Evolutionary conservation across 2,113 vertebrate species (phyloP).

Genomic region (Odontesthes bonariensis): DNA sequence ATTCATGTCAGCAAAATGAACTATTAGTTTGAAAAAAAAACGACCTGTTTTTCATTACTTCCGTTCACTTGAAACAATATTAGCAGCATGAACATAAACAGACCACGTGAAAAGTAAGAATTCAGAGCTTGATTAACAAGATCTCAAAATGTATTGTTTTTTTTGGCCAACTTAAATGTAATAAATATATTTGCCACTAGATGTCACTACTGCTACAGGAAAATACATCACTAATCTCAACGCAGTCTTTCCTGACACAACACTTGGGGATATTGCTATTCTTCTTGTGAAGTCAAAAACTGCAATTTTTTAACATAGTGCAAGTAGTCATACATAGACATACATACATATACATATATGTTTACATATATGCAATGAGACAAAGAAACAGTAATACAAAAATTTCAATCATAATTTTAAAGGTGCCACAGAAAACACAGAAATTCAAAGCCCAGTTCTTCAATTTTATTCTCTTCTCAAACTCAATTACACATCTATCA

Average conservation of each 20-base stretch:
- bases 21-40: neutral
- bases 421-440: neutral
- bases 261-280: neutral
- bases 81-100: neutral
- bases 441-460: neutral
- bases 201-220: constrained; percentile 64
- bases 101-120: neutral
- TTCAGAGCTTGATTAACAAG: neutral
- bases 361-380: too few relatives aligned
- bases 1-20: too few relatives aligned
- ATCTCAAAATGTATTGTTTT: neutral
- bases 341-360: too few relatives aligned
- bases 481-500: neutral
- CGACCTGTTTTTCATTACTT: neutral
- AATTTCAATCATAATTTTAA: neutral
- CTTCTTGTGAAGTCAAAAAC: neutral
- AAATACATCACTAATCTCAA: constrained; percentile 5
- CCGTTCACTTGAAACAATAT: neutral
- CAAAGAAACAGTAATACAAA: neutral
- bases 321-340: too few relatives aligned
- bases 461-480: neutral
- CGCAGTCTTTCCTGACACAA: neutral
- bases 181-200: constrained; percentile 53
- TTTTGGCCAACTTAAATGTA: constrained; percentile 6
- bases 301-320: neutral